Base-by-base conservation (phyloP, 2,113 vertebrate genomes). In the Albula glossodonta region DNA sequence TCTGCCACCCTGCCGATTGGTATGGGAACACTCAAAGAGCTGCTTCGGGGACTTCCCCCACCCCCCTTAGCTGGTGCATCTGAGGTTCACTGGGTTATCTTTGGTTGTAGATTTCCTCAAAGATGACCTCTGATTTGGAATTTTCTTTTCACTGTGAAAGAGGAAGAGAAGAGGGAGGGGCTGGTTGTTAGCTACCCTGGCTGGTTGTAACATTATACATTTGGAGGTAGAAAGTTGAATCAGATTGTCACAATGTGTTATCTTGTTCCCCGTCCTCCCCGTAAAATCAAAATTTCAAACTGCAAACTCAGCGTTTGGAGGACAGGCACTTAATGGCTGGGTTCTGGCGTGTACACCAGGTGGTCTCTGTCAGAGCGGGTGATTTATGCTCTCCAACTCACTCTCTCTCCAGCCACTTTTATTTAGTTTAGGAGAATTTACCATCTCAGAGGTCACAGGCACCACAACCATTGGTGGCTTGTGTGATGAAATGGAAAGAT, bases 341-440 rank as follows among this genome's bases (percentile, higher is more conserved):
- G 22, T 25, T 85, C 89, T 88, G 89, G 88, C 87, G 90, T 12
- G 0, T 60, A 89, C 84, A 86, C 93, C 93, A 94, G 92, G 94
- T 94, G 93, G 94, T 94, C 91, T 91, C 88, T 89, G 92, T 95
- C 93, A 94, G 2, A 0, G 53, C 10, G 74, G 82, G 89, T 93
- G 93, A 95, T 94, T 94, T 93, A 94, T 94, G 88, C 86, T 85
- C 82, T 83, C 66, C 81, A 52, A 84, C 77, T 53, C 85, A 66
- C 74, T 88, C 87, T 87, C 90, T 86, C 90, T 93, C 56, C 89
- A 91, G 90, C 91, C 92, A 91, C 91, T 93, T 94, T 93, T 94
- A 94, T 93, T 94, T 94, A 91, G 92, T 90, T 93, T 91, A 91
- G 89, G 89, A 92, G 93, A 94, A 90, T 92, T 90, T 86, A 90